These are phyloP conservation scores for Andricus grossulariae DNA, from an alignment of 1,140 invertebrate species.

Conservation along the genomic window DNA sequence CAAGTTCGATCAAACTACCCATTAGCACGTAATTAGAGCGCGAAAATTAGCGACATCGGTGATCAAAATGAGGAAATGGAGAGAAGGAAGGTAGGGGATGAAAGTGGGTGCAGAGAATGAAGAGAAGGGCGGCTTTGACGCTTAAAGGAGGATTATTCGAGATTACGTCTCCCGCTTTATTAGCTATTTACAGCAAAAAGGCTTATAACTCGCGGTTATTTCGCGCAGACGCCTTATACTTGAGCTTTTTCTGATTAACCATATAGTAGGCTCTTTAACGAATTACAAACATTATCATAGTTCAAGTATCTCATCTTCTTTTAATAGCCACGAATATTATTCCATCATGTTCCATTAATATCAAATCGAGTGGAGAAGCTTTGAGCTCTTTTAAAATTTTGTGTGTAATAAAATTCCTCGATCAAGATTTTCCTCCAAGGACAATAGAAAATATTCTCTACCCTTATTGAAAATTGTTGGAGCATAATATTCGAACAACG, in stretches of 20 bases:
- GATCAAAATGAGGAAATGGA: slow-evolving; percentile 23
- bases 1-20: slow-evolving; percentile 21
- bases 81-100: slow-evolving; percentile 5
- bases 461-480: too few species aligned
- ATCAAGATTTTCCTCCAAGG: too few species aligned
- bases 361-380: too few species aligned
- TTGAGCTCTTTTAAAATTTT: too few species aligned
- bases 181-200: slow-evolving; percentile 45
- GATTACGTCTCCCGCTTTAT: slow-evolving; percentile 42
- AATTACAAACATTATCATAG: too few species aligned
- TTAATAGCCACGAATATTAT: too few species aligned
- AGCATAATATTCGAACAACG: too few species aligned
- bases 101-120: slow-evolving; percentile 41
- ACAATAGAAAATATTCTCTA: too few species aligned
- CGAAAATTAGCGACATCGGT: not conserved
- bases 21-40: slow-evolving; percentile 23
- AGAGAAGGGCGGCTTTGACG: slow-evolving; percentile 31
- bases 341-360: too few species aligned
- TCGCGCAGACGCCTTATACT: slow-evolving; percentile 5
- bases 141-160: slow-evolving; percentile 39
- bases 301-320: too few species aligned
- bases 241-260: slow-evolving; percentile 8
- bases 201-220: slow-evolving; percentile 46
- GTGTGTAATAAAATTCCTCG: too few species aligned
- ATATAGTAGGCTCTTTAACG: too few species aligned